A percentile compares a stretch with the other conserved stretches of the same genome.
These are phyloP conservation scores for Shinisaurus crocodilurus DNA, from an alignment of 2,113 vertebrate species.

Conservation along the genomic window DNA sequence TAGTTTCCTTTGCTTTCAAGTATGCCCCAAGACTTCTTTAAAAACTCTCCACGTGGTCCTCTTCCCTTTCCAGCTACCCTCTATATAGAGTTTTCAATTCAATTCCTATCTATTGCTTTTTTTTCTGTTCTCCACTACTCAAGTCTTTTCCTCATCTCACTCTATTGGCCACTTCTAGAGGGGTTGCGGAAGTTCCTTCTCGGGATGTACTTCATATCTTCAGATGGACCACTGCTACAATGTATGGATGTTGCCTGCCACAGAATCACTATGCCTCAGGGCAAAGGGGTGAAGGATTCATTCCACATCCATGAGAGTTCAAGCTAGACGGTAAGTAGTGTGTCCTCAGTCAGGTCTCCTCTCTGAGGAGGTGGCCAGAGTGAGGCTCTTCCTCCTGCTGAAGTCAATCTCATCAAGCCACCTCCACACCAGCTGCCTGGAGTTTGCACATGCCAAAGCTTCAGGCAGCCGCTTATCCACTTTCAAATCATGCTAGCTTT, in stretches of 20 bases:
- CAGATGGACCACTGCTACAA: not conserved
- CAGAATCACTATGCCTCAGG: not conserved
- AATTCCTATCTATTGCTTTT: not conserved
- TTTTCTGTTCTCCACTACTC: not conserved
- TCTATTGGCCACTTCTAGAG: not conserved
- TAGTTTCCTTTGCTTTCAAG: not conserved
- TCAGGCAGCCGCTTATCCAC: not conserved
- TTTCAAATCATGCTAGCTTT: not conserved
- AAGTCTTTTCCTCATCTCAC: too few species aligned
- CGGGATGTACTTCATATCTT: not conserved
- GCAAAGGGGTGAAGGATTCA: not conserved
- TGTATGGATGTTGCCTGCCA: not conserved
- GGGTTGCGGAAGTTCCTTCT: not conserved
- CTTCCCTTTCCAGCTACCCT: not conserved
- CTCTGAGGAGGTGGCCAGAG: not conserved
- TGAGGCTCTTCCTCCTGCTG: too few species aligned
- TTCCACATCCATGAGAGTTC: not conserved
- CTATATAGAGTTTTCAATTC: not conserved
- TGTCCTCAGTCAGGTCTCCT: not conserved
- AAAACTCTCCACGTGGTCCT: not conserved
- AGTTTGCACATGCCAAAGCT: not conserved
- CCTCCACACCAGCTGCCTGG: not conserved
- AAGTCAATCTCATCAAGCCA: not conserved
- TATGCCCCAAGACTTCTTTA: not conserved
- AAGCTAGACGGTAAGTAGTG: not conserved